Evolutionary conservation across 2,888 invertebrate genomes (phyloP).

Genomic region (Perizoma affinitatum): DNA sequence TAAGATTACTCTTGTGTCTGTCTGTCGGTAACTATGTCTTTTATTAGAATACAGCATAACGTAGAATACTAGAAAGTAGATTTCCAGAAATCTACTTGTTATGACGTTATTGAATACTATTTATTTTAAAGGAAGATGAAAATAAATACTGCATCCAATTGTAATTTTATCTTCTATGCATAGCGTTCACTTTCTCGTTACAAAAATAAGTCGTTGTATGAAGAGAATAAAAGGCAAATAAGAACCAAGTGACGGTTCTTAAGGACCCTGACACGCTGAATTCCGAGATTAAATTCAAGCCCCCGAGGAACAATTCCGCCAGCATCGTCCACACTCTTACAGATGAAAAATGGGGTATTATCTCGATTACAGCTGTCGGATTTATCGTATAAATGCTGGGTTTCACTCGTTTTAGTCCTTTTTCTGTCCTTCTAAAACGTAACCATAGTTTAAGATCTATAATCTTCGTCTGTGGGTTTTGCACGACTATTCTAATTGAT

Average conservation of each 20-base stretch:
- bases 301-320: slow-evolving; percentile 77
- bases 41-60: no score
- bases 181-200: slow-evolving; percentile 39
- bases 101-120: no score
- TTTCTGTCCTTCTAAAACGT: slow-evolving; percentile 3
- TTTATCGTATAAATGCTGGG: slow-evolving; percentile 20
- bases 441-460: neutral
- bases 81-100: no score
- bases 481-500: no score
- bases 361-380: slow-evolving; percentile 72
- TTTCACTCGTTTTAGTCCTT: slow-evolving; percentile 13
- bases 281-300: slow-evolving; percentile 81
- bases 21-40: no score
- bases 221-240: slow-evolving; percentile 55
- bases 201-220: slow-evolving; percentile 52
- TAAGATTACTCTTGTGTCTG: no score
- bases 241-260: slow-evolving; percentile 67
- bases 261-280: slow-evolving; percentile 71
- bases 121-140: slow-evolving; percentile 10
- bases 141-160: slow-evolving; percentile 25
- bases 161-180: slow-evolving; percentile 28
- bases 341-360: slow-evolving; percentile 78
- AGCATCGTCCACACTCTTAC: slow-evolving; percentile 71
- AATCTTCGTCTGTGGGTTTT: no score
- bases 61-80: no score